Percentiles rank a stretch among this genome's conserved stretches.
Evolutionary conservation across 1,140 invertebrate species (phyloP).

Genomic region (Penaeus vannamei): DNA sequence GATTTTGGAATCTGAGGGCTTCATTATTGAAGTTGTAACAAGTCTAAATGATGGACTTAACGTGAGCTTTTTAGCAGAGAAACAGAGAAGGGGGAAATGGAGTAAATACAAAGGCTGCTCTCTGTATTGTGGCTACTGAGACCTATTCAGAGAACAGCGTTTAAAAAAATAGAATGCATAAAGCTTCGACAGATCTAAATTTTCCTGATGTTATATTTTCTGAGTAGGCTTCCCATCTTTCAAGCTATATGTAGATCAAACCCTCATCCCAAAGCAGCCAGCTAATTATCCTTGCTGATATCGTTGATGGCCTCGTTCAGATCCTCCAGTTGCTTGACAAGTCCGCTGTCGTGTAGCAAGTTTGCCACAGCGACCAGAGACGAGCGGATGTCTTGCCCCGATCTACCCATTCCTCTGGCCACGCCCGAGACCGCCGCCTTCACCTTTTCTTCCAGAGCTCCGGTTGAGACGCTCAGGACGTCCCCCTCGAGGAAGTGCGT

Average conservation of each 20-base stretch:
- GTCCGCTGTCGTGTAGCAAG: not conserved
- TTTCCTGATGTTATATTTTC: too few species aligned
- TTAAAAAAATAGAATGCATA: too few species aligned
- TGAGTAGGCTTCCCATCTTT: not conserved
- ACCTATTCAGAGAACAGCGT: too few species aligned
- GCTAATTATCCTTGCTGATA: slow-evolving; percentile 54
- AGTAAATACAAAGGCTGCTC: too few species aligned
- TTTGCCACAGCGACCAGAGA: not conserved
- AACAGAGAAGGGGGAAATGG: too few species aligned
- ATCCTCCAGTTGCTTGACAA: not conserved
- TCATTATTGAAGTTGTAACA: too few species aligned
- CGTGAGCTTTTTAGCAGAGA: too few species aligned
- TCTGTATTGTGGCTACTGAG: too few species aligned
- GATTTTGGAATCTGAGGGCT: too few species aligned
- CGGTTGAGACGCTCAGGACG: not conserved
- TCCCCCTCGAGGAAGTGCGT: slow-evolving; percentile 31
- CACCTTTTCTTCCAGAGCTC: not conserved
- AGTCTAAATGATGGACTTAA: too few species aligned
- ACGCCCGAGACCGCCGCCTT: not conserved
- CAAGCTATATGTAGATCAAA: not conserved
- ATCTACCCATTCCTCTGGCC: slow-evolving; percentile 5
- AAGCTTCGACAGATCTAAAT: too few species aligned
- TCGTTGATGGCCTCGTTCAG: slow-evolving; percentile 46
- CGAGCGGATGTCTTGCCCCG: not conserved
- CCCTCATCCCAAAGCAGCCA: not conserved